Evolutionary conservation across 2,797 vertebrate genomes (phyloP), one percentile per base, ranked within the genome.

Genomic region (Botia kubotai): DNA sequence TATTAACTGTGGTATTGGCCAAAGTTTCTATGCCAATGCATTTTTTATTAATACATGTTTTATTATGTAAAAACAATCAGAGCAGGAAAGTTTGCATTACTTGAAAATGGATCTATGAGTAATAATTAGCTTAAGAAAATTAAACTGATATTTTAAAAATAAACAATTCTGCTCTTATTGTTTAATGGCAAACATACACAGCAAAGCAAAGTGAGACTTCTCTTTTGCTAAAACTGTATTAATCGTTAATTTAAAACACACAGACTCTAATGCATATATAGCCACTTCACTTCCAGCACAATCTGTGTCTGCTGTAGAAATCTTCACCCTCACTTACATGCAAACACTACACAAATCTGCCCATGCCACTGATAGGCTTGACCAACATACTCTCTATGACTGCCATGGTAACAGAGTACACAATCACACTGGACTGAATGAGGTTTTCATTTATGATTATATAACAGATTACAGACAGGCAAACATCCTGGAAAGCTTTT

Each of bases 401-500:
- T 69, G 26, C 43, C 72, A 72, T 72, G 26, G 19, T 33, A 58
- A 66, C 57, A 26, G 29, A 14, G 57, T n/a, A 71, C 67, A 81
- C n/a, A 53, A 36, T 17, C 39, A 58, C 78, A 60, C 70, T 55
- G 63, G 67, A 57, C 66, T 21, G 21, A 67, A 63, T 72, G 75
- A 83, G 86, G 75, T 75, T 82, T 65, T 77, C 5, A 85, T 79
- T 86, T 88, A 84, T 70, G 72, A 80, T 83, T 82, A 85, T 80
- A 67, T 67, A 13, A 65, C 10, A 48, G 48, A 69, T 6, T 13
- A 58, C 36, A 39, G 65, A n/a, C 6, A 36, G 46, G 65, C 12
- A 14, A 79, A 55, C 23, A 55, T 36, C 55, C n/a, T 29, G 14
- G 19, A 13, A 39, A 43, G n/a, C n/a, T 21, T 58, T 17, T 17